A percentile compares a stretch with the other conserved stretches of the same genome.
phyloP scores from a whole-genome alignment of 2,797 vertebrate species.

The Lagocephalus sceleratus region DNA sequence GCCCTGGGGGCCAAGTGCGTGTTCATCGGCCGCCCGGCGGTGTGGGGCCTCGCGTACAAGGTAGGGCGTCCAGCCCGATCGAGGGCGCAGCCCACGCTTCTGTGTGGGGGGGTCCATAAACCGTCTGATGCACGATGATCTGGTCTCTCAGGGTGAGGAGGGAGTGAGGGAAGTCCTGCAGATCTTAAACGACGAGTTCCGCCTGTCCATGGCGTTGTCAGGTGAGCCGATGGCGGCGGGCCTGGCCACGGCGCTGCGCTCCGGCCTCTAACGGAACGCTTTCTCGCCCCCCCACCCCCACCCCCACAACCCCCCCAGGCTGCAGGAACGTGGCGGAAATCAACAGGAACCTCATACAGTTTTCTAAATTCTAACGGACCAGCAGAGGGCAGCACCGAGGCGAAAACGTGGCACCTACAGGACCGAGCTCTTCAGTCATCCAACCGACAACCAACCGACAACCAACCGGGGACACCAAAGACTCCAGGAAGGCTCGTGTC shows the following conservation, averaged over 20 bases:
- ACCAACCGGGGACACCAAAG: too few species aligned
- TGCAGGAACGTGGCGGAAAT: constrained; percentile 88
- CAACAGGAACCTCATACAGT: constrained; percentile 84
- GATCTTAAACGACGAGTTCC: constrained; percentile 90
- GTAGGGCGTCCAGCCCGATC: constrained; percentile 65
- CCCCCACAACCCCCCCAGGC: constrained; percentile 74
- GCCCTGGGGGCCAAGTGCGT: constrained; percentile 92
- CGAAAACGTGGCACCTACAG: background rate
- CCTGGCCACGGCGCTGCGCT: too few species aligned
- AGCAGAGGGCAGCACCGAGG: constrained; percentile 40
- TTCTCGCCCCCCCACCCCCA: constrained; percentile 38
- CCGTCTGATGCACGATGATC: background rate
- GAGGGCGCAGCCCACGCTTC: background rate
- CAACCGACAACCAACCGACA: too few species aligned
- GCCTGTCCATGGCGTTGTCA: constrained; percentile 86
- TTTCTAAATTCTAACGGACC: constrained; percentile 80
- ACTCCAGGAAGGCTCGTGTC: constrained; percentile 1
- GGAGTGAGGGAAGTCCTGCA: constrained; percentile 85
- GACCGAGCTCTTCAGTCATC: too few species aligned
- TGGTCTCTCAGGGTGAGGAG: constrained; percentile 82
- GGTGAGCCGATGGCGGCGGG: constrained; percentile 80
- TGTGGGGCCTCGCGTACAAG: constrained; percentile 95
- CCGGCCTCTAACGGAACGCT: background rate
- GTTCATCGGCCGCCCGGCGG: constrained; percentile 89
- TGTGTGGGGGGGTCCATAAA: background rate